Evolutionary conservation across 2,797 vertebrate genomes (phyloP), one percentile per base, ranked within the genome.

Genomic region (Kryptolebias ocellatus): DNA sequence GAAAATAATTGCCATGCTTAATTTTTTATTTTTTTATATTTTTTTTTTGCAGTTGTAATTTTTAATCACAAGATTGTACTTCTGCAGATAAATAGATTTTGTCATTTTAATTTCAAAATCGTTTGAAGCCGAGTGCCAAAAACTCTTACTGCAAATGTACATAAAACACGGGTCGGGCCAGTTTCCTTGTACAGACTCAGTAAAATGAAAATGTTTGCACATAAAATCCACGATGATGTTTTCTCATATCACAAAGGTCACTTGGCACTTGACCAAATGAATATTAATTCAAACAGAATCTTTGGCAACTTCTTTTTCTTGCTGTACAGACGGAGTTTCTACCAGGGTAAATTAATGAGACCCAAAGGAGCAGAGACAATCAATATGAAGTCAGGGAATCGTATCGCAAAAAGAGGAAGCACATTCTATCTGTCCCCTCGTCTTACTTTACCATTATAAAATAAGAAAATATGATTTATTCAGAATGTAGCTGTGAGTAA

Each of bases 191-290:
- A 79, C 64, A 54, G 60, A 29, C 70, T 83, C 54, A 74, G 63
- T 65, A 50, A 24, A 75, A 76, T 65, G 65, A 84, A 69, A 66
- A 80, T 80, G 80, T 85, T 85, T 86, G 79, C 54, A 69, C 56
- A 51, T 49, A 5, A 63, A 66, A 67, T 66, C 67, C 70, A 39
- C 76, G 34, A 29, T 57, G 55, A 70, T 47, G 42, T 70, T 68
- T 24, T 73, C 60, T 42, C 39, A 65, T 73, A 66, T 67, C 70
- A 71, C 70, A 60, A 51, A 70, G 29, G 42, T 20, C 39, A 60
- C 54, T 59, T 74, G 62, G 76, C 63, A 68, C 53, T 53, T 28
- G 55, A 61, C 27, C 67, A 53, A 68, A 67, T 67, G 45, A 46
- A 42, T 45, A 49, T 57, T n/a, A 53, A 79, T 27, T 14, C 53